A percentile compares a stretch with the other conserved stretches of the same genome.
phyloP scores from a whole-genome alignment of 2,888 invertebrate genomes.

The Drosophila tripunctata region DNA sequence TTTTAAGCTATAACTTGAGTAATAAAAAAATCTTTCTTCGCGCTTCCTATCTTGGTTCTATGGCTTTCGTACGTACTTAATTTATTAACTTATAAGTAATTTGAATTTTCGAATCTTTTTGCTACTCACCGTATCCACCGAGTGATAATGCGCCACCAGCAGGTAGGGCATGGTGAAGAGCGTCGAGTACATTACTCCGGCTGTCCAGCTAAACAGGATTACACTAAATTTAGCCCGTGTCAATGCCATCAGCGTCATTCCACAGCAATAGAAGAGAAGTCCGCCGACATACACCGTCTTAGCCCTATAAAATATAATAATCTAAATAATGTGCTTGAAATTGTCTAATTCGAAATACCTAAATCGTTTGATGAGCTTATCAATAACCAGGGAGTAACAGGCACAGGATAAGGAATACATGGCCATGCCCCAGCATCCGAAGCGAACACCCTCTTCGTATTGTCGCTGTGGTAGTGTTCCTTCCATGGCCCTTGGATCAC shows the following conservation, averaged over 20 bases:
- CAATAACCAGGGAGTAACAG: constrained; percentile 94
- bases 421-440: constrained; percentile 98
- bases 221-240: constrained; percentile 91
- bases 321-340: not conserved
- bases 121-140: constrained; percentile 91
- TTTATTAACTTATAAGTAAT: too few species aligned
- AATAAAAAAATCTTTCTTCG: too few species aligned
- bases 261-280: constrained; percentile 93
- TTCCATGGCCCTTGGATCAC: constrained; percentile 87
- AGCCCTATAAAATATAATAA: constrained; percentile 87
- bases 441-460: constrained; percentile 96
- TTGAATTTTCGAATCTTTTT: not conserved
- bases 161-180: constrained; percentile 98
- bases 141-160: constrained; percentile 96
- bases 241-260: constrained; percentile 94
- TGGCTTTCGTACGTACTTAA: too few species aligned
- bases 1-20: too few species aligned
- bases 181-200: constrained; percentile 98
- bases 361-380: constrained; percentile 91
- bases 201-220: constrained; percentile 95
- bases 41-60: too few species aligned
- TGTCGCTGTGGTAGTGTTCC: constrained; percentile 87
- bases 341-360: constrained; percentile 84
- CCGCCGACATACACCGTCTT: constrained; percentile 94
- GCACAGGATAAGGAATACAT: constrained; percentile 97